Base-by-base conservation (phyloP, 1,140 invertebrate genomes). In the Eumaeus atala region DNA sequence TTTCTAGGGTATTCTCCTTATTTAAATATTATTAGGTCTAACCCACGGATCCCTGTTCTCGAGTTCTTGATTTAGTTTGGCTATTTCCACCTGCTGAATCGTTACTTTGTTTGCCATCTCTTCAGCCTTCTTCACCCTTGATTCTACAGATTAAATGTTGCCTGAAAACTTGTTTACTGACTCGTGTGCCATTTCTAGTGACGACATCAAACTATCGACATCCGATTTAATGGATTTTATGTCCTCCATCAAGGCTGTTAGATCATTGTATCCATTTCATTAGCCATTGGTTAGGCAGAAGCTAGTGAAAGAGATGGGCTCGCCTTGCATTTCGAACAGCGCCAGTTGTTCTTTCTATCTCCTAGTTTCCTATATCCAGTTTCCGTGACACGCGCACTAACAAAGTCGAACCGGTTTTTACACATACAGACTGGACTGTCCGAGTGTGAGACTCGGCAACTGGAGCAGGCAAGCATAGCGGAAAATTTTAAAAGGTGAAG, bases 181-280 rank as follows among this genome's bases (percentile, higher is more conserved):
- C 1, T 61, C 51, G 17, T 66, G 63, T 33, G 56, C 61, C 17
- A 56, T 56, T n/a, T 66, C 58, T 0, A 53, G 28, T 3, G 63
- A 62, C 0, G 38, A 36, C 51, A 61, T 63, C 3, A 66, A 47
- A 8, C 18, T 14, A 44, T 44, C 16, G 9, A 44, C 14, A 9
- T 69, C 61, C 3, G 18, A n/a, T 50, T 63, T 66, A 9, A 66
- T 69, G 2, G 40, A 17, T 16, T 66, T 63, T 0, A 70, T 58
- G 53, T 66, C 57, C 10, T 61, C 58, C 0, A 62, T 18, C 9
- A 66, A 12, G 1, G 56, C 14, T 48, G 67, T 35, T 9, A 69
- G 38, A 59, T 36, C 17, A 69, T 61, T 33, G 48, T 47, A 4
- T 61, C 58, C 3, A 59, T 17, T 36, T 58, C 53, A 1, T 38